Conservation (phyloP, 1,140 invertebrate genomes). For the Rhynchophorus ferrugineus region DNA sequence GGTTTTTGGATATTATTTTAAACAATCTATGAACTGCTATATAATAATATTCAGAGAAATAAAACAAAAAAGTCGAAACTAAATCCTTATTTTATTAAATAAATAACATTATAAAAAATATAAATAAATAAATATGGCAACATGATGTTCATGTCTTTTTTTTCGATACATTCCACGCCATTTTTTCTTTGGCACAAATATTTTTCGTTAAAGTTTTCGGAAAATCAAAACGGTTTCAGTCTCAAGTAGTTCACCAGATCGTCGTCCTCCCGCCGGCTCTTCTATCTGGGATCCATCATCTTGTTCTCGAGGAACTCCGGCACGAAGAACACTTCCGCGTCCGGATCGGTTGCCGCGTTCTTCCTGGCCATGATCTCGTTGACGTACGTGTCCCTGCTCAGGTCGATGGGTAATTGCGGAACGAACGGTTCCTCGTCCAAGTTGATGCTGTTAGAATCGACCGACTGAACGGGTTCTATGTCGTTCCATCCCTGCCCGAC, state of each 20-base stretch:
- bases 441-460: conserved; percentile 23
- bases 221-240: not conserved
- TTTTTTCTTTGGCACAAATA: not conserved
- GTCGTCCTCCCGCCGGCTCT: not conserved
- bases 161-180: not conserved
- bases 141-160: not conserved
- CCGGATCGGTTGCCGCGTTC: conserved; percentile 24
- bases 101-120: conserved; percentile 6
- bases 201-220: not conserved
- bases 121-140: conserved; percentile 13
- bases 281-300: conserved; percentile 9
- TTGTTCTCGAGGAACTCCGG: conserved; percentile 4
- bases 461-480: conserved; percentile 13
- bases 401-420: conserved; percentile 10
- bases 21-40: too few species aligned
- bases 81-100: not conserved
- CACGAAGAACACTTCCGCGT: conserved; percentile 26
- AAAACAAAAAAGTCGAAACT: not conserved
- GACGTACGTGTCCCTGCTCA: conserved; percentile 29
- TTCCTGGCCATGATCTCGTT: conserved; percentile 26
- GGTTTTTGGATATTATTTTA: too few species aligned
- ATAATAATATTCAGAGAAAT: too few species aligned
- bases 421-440: conserved; percentile 5
- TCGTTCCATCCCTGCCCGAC: conserved; percentile 18
- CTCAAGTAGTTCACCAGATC: not conserved